A percentile compares a stretch with the other conserved stretches of the same genome.
phyloP scores from a whole-genome alignment of 2,113 vertebrate genomes.

The Onychostruthus taczanowskii region DNA sequence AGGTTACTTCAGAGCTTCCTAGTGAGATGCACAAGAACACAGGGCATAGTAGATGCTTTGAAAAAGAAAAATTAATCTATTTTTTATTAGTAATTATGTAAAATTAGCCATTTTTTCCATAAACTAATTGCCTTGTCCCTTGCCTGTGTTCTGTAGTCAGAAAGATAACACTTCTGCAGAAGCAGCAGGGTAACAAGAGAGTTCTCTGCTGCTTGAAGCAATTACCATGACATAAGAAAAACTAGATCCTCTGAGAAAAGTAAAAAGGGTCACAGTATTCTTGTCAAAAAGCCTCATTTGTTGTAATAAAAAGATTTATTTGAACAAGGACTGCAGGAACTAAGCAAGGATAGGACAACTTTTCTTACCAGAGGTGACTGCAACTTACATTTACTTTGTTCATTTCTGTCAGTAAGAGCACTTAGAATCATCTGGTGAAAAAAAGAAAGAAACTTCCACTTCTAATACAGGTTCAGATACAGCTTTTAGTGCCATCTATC shows the following conservation, averaged over 20 bases:
- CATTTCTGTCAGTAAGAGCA: not conserved
- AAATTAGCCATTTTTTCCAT: not conserved
- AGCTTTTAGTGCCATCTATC: not conserved
- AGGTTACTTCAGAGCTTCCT: not conserved
- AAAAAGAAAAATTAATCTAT: not conserved
- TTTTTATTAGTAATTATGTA: not conserved
- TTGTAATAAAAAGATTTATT: not conserved
- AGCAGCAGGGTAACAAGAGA: not conserved
- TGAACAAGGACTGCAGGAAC: not conserved
- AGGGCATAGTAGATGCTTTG: not conserved
- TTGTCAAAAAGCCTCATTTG: not conserved
- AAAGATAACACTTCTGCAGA: not conserved
- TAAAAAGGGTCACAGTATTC: not conserved
- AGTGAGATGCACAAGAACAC: not conserved
- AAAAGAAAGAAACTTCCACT: not conserved
- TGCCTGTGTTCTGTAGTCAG: not conserved
- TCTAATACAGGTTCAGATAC: not conserved
- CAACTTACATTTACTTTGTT: not conserved
- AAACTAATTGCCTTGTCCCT: not conserved
- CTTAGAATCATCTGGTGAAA: not conserved
- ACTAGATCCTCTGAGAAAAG: not conserved
- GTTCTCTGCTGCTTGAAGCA: not conserved
- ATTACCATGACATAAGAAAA: not conserved
- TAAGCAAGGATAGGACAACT: not conserved
- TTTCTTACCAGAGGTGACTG: not conserved